phyloP scores from a whole-genome alignment of 2,113 vertebrate genomes.

The Euleptes europaea region DNA sequence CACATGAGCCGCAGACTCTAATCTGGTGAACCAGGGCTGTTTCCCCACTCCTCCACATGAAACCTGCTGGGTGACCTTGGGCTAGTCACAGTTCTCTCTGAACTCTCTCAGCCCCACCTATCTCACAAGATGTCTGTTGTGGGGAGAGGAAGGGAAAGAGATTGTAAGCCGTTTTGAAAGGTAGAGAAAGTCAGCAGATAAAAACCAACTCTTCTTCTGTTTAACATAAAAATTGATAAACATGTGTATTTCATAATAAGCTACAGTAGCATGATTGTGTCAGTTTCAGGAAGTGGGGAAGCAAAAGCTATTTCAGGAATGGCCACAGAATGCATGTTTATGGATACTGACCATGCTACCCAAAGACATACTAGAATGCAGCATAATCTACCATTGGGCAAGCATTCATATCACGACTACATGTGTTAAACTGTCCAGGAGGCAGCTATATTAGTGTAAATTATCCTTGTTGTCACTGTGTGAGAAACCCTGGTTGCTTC shows the following conservation, averaged over 20 bases:
- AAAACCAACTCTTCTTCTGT: too few relatives aligned
- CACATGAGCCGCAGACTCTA: too few relatives aligned
- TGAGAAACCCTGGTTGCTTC: neutral
- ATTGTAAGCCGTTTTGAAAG: too few relatives aligned
- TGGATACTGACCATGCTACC: neutral
- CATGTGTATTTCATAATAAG: neutral
- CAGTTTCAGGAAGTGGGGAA: neutral
- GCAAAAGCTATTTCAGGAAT: constrained; percentile 19
- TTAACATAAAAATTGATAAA: neutral
- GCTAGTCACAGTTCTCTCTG: too few relatives aligned
- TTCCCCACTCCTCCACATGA: too few relatives aligned
- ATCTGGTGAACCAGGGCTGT: too few relatives aligned
- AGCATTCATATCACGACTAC: neutral
- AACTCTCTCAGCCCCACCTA: too few relatives aligned
- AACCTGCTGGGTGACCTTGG: too few relatives aligned
- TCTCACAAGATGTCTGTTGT: too few relatives aligned
- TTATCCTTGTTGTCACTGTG: neutral
- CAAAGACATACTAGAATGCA: neutral
- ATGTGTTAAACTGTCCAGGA: neutral
- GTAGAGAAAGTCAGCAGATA: too few relatives aligned
- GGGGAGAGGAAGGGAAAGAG: too few relatives aligned
- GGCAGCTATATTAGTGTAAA: neutral
- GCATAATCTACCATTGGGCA: neutral
- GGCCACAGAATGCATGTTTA: neutral
- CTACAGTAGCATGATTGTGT: neutral